Conservation (phyloP, 2,888 invertebrate genomes). For the Lycocerus yunnanus region DNA sequence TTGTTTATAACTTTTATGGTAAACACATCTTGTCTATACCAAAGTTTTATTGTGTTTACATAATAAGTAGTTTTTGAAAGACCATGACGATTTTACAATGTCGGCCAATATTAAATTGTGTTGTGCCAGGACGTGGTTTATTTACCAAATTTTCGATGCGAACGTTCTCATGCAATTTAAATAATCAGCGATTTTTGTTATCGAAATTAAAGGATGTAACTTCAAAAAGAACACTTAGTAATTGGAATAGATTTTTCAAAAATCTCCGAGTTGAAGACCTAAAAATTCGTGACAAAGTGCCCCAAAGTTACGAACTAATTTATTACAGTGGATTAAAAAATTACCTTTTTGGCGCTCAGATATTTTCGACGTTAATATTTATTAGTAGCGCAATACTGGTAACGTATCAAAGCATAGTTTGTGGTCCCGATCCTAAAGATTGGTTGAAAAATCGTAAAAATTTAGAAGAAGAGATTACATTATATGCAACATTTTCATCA, state of each 20-base stretch:
- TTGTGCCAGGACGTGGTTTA: not conserved
- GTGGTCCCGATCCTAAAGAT: not conserved
- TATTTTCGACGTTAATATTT: constrained; percentile 36
- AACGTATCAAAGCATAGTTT: not conserved
- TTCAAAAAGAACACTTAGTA: constrained; percentile 32
- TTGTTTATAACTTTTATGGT: not conserved
- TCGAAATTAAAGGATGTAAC: not conserved
- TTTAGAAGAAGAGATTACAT: constrained; percentile 31
- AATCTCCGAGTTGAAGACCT: constrained; percentile 32
- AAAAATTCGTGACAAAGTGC: constrained; percentile 45
- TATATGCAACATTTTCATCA: constrained; percentile 40
- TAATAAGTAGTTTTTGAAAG: not conserved
- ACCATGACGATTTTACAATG: not conserved
- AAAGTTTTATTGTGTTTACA: no score
- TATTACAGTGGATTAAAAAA: constrained; percentile 46
- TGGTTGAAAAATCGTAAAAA: constrained; percentile 14
- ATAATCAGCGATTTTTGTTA: not conserved
- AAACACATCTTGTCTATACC: no score
- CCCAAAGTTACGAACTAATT: constrained; percentile 47
- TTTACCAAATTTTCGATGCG: not conserved
- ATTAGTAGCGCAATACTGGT: constrained; percentile 31
- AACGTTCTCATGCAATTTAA: not conserved
- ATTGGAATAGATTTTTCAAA: constrained; percentile 30
- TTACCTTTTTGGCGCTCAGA: constrained; percentile 43
- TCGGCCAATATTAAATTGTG: not conserved